Conservation (phyloP, 2,113 vertebrate species). For the Oxygymnocypris stewartii region DNA sequence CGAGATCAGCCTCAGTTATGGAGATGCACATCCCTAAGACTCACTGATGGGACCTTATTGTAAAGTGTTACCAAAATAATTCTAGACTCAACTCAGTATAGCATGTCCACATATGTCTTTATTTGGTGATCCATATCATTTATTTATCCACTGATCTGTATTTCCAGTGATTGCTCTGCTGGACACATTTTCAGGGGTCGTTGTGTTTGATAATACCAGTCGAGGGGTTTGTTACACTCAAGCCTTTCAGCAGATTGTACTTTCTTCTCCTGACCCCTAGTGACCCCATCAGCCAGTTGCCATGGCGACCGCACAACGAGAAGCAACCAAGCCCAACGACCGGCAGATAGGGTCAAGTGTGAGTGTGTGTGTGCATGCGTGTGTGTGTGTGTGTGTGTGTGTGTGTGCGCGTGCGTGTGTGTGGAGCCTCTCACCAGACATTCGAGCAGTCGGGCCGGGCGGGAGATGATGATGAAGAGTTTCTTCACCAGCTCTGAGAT, state of each 20-base stretch:
- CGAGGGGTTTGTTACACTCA: neutral
- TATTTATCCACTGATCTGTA: neutral
- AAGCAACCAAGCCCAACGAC: slow-evolving; percentile 33
- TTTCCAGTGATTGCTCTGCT: neutral
- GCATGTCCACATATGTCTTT: neutral
- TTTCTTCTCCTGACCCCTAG: slow-evolving; percentile 63
- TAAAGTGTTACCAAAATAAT: neutral
- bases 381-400: slow-evolving; percentile 25
- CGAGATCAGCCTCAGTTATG: too few species aligned
- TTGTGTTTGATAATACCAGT: slow-evolving; percentile 8
- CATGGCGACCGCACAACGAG: slow-evolving; percentile 61
- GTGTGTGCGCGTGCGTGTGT: slow-evolving; percentile 33
- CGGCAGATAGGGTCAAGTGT: neutral
- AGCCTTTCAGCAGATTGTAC: neutral
- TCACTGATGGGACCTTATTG: too few species aligned
- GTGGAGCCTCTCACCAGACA: slow-evolving; percentile 82
- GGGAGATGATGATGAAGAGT: slow-evolving; percentile 91
- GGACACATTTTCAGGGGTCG: neutral
- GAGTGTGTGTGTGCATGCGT: slow-evolving; percentile 27
- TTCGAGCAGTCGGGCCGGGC: slow-evolving; percentile 88
- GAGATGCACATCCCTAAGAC: too few species aligned
- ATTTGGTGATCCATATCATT: neutral
- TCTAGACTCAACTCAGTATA: too few species aligned
- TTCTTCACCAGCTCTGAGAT: slow-evolving; percentile 92
- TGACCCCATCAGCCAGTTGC: slow-evolving; percentile 68